These are phyloP conservation scores for Drosophila malerkotliana DNA, from an alignment of 1,140 invertebrate species.

Conservation along the genomic window DNA sequence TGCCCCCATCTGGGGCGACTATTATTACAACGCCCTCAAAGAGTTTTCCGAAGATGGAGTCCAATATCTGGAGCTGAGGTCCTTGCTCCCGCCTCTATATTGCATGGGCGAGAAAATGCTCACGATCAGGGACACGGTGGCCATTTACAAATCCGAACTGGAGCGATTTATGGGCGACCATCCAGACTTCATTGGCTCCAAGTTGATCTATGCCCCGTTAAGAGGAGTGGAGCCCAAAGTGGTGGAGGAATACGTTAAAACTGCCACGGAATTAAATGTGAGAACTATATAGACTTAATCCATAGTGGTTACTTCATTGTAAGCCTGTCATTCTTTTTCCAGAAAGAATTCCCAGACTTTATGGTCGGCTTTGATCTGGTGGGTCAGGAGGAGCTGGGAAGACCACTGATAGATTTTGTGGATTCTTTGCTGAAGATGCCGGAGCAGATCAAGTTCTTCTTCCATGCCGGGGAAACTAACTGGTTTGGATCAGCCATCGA, in stretches of 20 bases:
- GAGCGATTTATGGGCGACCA: constrained; percentile 85
- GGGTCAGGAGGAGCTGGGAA: constrained; percentile 89
- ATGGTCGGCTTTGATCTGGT: constrained; percentile 90
- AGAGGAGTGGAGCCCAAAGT: constrained; percentile 80
- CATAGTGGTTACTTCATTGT: neutral
- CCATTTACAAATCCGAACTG: constrained; percentile 86
- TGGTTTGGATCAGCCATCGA: constrained; percentile 87
- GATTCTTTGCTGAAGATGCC: constrained; percentile 85
- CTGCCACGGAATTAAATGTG: constrained; percentile 49
- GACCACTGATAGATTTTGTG: constrained; percentile 86
- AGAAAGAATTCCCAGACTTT: constrained; percentile 84
- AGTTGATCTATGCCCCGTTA: constrained; percentile 88
- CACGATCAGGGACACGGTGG: constrained; percentile 84
- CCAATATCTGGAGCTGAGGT: constrained; percentile 90
- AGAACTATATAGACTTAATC: neutral
- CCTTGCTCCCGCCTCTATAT: constrained; percentile 86
- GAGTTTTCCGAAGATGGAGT: constrained; percentile 91
- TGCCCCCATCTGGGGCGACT: constrained; percentile 89
- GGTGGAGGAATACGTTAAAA: constrained; percentile 84
- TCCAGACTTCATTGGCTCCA: constrained; percentile 88
- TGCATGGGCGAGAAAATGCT: constrained; percentile 87
- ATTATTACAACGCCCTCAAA: constrained; percentile 88
- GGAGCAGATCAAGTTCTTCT: constrained; percentile 87
- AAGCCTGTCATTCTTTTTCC: neutral
- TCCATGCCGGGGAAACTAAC: constrained; percentile 93